Conservation (phyloP, 1,140 invertebrate species). For the Procambarus virginalis region DNA sequence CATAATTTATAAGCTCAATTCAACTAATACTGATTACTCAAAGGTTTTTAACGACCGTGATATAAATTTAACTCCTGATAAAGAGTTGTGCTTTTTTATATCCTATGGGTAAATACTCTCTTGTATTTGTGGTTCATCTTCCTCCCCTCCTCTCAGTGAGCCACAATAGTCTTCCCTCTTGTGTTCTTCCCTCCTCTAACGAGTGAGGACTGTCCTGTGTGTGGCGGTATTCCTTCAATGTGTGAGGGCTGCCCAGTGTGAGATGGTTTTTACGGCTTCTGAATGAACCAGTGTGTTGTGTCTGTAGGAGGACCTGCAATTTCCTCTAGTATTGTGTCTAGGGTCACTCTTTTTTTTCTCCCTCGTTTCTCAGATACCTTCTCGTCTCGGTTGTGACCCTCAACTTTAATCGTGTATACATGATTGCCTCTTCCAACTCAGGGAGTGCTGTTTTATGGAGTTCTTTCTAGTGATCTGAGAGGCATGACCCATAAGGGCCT, state of each 20-base stretch:
- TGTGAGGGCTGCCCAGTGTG: slow-evolving; percentile 59
- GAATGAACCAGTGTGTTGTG: slow-evolving; percentile 56
- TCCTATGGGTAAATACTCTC: slow-evolving; percentile 63
- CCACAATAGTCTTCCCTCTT: slow-evolving; percentile 61
- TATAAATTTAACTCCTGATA: slow-evolving; percentile 60
- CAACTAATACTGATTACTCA: slow-evolving; percentile 64
- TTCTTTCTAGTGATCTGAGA: slow-evolving; percentile 68
- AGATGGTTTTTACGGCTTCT: slow-evolving; percentile 58
- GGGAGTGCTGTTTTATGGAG: slow-evolving; percentile 67
- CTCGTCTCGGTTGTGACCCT: slow-evolving; percentile 61
- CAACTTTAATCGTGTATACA: slow-evolving; percentile 67
- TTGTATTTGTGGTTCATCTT: slow-evolving; percentile 60
- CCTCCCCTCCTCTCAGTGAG: slow-evolving; percentile 58
- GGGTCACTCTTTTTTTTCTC: slow-evolving; percentile 45
- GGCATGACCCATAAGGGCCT: slow-evolving; percentile 59
- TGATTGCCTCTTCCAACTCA: slow-evolving; percentile 68
- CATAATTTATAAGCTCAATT: slow-evolving; percentile 67
- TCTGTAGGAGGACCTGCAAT: slow-evolving; percentile 53
- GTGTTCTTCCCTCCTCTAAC: slow-evolving; percentile 43
- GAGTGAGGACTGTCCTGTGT: slow-evolving; percentile 49
- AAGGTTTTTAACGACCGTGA: slow-evolving; percentile 63
- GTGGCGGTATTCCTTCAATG: slow-evolving; percentile 43
- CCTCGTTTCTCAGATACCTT: slow-evolving; percentile 50
- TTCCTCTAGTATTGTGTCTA: slow-evolving; percentile 54
- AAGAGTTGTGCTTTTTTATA: slow-evolving; percentile 67